phyloP scores from a whole-genome alignment of 1,140 invertebrate species.

The Bombus soroeensis region DNA sequence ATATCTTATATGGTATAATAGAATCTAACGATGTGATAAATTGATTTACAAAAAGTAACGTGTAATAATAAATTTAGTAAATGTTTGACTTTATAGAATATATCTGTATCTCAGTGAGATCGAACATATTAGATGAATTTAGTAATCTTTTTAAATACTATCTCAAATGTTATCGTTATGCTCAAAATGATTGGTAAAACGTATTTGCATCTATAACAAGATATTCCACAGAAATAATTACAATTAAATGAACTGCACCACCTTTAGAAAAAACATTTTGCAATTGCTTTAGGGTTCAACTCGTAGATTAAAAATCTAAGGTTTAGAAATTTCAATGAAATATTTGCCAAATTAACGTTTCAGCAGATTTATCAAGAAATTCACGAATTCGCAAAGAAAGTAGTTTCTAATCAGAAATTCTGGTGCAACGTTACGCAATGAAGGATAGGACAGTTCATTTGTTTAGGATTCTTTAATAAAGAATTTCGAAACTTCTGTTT shows the following conservation, averaged over 20 bases:
- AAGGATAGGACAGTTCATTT: neutral
- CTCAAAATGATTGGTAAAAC: neutral
- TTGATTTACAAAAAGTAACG: neutral
- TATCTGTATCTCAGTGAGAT: neutral
- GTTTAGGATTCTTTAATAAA: neutral
- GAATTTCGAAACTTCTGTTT: neutral
- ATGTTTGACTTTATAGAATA: neutral
- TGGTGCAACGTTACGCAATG: neutral
- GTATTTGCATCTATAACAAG: neutral
- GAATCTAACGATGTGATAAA: neutral
- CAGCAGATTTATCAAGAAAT: accelerated
- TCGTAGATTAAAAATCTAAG: neutral
- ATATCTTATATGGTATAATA: too few species aligned
- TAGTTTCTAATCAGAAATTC: neutral
- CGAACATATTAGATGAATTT: too few species aligned
- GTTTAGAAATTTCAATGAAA: neutral
- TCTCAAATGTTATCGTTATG: neutral
- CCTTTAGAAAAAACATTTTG: neutral
- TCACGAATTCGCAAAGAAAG: neutral
- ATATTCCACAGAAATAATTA: neutral
- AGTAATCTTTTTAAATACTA: too few species aligned
- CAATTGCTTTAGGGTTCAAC: neutral
- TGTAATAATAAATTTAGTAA: neutral
- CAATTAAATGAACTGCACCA: neutral
- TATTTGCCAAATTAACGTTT: neutral